phyloP scores from a whole-genome alignment of 2,113 vertebrate species.

The Propithecus coquereli region DNA sequence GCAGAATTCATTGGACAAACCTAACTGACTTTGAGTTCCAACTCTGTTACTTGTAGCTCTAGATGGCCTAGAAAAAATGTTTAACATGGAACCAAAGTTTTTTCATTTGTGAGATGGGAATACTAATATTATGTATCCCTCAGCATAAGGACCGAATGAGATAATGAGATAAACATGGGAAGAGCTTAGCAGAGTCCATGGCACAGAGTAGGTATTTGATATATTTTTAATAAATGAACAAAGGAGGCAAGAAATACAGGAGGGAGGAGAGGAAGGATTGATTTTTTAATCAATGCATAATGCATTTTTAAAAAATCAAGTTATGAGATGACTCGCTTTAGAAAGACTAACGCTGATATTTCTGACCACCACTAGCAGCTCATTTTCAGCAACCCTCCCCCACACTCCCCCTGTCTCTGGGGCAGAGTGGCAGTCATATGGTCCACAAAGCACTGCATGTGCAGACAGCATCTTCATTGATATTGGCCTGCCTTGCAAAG shows the following conservation, averaged over 20 bases:
- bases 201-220: neutral
- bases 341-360: neutral
- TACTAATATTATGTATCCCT: neutral
- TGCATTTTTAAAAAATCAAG: neutral
- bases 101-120: neutral
- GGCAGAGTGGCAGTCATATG: neutral
- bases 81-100: neutral
- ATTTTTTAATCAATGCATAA: neutral
- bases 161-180: neutral
- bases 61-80: neutral
- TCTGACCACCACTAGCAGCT: neutral
- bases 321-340: neutral
- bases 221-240: slow-evolving; percentile 16
- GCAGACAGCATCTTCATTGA: slow-evolving; percentile 68
- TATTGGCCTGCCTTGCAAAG: slow-evolving; percentile 53
- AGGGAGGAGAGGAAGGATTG: neutral
- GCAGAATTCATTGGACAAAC: neutral
- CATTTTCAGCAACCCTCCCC: neutral
- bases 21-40: neutral
- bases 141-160: neutral
- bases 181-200: neutral
- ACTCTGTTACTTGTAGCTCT: neutral
- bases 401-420: neutral
- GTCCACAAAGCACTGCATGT: neutral
- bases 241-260: neutral